Base-by-base conservation (phyloP, 1,140 invertebrate species). In the Orius laevigatus region DNA sequence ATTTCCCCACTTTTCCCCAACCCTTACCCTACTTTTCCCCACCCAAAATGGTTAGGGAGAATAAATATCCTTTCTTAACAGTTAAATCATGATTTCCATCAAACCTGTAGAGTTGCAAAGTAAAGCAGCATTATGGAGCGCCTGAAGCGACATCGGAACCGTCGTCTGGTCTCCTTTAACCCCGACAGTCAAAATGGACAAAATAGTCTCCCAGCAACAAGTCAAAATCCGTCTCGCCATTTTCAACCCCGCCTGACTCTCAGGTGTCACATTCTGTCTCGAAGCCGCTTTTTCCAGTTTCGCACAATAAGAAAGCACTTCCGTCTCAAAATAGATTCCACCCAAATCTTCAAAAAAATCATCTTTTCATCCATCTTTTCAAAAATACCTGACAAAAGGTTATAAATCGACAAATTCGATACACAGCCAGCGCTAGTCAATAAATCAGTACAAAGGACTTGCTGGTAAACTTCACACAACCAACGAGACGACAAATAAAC, bases 401-500 rank as follows among this genome's bases (percentile, higher is more conserved):
- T 82, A 32, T 84, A 74, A 9, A 90, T 64, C 3, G 83, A 76
- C 59, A 68, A 71, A 57, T 81, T 77, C 41, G 49, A 48, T 2
- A 70, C 67, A 58, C 75, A 68, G 60, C 5, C 78, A 76, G 54
- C 75, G 72, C 36, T 71, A 69, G 56, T 80, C 75, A 12, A 93
- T 63, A 2, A 92, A 64, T 60, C 87, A 84, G 70, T 76, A 0
- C 76, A 73, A 0, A 91, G 66, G 1, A 92, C 74, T 59, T 83
- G 82, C 57, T 89, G 84, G 62, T 93, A 93, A 1, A 95, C 66
- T 60, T 93, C 88, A 19, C 83, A 79, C 0, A 95, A 70, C 89
- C 90, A 95, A 1, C 82, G 82, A 0, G 85, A 81, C 3, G 89
- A 92, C 1, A 95, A 67, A 61, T 91, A 94, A 10, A 94, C 81